Conservation (phyloP, 2,888 invertebrate species). For the Hyppa rectilinea region DNA sequence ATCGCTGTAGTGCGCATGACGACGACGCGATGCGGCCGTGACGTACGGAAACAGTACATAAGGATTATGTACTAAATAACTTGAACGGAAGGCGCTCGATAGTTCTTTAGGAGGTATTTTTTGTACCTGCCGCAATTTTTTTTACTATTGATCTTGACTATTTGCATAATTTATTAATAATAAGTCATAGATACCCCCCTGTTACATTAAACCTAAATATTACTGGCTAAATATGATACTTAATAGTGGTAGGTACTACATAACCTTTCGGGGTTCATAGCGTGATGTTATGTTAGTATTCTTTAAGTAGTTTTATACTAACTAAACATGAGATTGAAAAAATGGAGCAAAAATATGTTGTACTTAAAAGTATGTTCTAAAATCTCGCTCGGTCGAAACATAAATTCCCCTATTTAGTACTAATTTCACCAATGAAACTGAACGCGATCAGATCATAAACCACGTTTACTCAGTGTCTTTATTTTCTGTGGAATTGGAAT, state of each 20-base stretch:
- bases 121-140: neutral
- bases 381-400: neutral
- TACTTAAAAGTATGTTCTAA: neutral
- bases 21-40: slow-evolving; percentile 73
- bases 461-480: too few relatives aligned
- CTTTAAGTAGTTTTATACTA: neutral
- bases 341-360: neutral
- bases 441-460: too few relatives aligned
- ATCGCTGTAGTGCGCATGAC: slow-evolving; percentile 78
- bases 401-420: neutral
- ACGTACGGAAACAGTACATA: slow-evolving; percentile 67
- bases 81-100: slow-evolving; percentile 39
- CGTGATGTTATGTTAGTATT: neutral
- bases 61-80: slow-evolving; percentile 53
- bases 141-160: neutral
- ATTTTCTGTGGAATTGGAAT: too few relatives aligned
- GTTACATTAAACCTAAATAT: neutral
- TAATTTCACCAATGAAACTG: too few relatives aligned
- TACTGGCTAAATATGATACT: neutral
- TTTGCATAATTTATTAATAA: neutral
- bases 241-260: too few relatives aligned
- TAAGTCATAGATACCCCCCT: neutral
- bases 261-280: neutral
- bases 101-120: slow-evolving; percentile 6
- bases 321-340: too few relatives aligned